phyloP scores from a whole-genome alignment of 2,113 vertebrate genomes.

The Podarcis raffonei region DNA sequence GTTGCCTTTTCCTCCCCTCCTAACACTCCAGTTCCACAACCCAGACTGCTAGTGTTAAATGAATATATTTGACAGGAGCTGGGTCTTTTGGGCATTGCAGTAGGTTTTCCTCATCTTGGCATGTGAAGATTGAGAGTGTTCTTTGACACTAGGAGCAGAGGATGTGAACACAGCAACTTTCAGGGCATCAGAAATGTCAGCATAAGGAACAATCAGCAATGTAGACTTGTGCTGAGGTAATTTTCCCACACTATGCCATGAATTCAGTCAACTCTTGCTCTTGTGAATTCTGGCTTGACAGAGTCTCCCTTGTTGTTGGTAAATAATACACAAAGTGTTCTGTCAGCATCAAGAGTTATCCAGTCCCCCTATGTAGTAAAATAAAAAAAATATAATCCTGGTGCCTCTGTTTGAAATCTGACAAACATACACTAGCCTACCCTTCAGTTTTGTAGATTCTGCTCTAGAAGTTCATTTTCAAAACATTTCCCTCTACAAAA shows the following conservation, averaged over 20 bases:
- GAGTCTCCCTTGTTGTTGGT: constrained; percentile 68
- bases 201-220: constrained; percentile 73
- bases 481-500: constrained; percentile 12
- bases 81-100: constrained; percentile 81
- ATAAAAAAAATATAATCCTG: constrained; percentile 68
- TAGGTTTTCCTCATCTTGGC: constrained; percentile 79
- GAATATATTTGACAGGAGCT: constrained; percentile 79
- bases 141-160: constrained; percentile 78
- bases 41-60: constrained; percentile 74
- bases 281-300: constrained; percentile 62
- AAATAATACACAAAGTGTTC: constrained; percentile 73
- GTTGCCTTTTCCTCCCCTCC: constrained; percentile 48
- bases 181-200: constrained; percentile 74
- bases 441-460: constrained; percentile 48
- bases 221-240: constrained; percentile 72
- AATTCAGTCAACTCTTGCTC: constrained; percentile 66
- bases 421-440: constrained; percentile 48
- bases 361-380: constrained; percentile 61
- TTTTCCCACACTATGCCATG: constrained; percentile 65
- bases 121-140: constrained; percentile 75
- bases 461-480: constrained; percentile 56
- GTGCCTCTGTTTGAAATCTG: constrained; percentile 59
- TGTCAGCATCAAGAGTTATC: constrained; percentile 65
- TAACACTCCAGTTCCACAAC: constrained; percentile 69
- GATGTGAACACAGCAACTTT: constrained; percentile 78